phyloP scores from a whole-genome alignment of 2,888 invertebrate genomes.

The Emmelina monodactyla region DNA sequence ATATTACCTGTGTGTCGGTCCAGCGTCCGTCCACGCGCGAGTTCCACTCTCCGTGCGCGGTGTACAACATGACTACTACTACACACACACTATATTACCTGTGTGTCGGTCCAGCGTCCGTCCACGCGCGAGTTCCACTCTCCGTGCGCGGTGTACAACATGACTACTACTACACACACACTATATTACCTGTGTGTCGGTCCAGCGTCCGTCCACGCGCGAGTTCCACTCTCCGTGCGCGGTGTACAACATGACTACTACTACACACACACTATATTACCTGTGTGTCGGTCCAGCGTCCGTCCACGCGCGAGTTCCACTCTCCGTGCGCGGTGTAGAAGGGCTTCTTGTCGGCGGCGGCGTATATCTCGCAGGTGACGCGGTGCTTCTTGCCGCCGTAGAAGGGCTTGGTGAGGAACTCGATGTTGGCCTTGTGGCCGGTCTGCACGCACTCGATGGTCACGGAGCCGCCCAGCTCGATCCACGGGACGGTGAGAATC shows the following conservation, averaged over 20 bases:
- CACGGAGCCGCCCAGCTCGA: conserved; percentile 95
- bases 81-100: no score
- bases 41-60: conserved; percentile 96
- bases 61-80: no score
- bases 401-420: conserved; percentile 97
- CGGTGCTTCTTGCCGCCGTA: conserved; percentile 96
- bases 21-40: conserved; percentile 93
- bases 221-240: conserved; percentile 98
- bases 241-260: no score
- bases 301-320: conserved; percentile 97
- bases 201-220: conserved; percentile 90
- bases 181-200: conserved; percentile 72
- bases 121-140: conserved; percentile 98
- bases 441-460: conserved; percentile 92
- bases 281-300: conserved; percentile 80
- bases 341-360: conserved; percentile 86
- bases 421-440: conserved; percentile 90
- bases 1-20: conserved; percentile 73
- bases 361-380: conserved; percentile 81
- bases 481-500: conserved; percentile 97
- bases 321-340: conserved; percentile 91
- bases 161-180: no score
- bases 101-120: conserved; percentile 82
- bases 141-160: conserved; percentile 86
- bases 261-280: no score